Conservation (phyloP, 2,888 invertebrate genomes). For the Chesias legatella region DNA sequence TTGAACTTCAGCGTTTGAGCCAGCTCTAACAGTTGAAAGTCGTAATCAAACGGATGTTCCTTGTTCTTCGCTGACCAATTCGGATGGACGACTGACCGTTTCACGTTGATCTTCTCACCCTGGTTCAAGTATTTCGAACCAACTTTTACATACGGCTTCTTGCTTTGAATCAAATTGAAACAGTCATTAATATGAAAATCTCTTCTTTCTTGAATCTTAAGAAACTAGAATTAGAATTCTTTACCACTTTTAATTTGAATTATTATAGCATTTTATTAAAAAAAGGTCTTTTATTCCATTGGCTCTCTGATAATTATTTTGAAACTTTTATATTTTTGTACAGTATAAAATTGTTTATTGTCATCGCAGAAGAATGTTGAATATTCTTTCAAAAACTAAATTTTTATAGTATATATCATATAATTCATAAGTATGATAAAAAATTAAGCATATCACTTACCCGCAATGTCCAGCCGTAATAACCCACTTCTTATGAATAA, state of each 20-base stretch:
- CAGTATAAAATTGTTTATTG: too few relatives aligned
- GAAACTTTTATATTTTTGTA: too few relatives aligned
- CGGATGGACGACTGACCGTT: constrained; percentile 49
- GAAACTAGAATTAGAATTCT: too few relatives aligned
- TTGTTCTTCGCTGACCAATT: constrained; percentile 52
- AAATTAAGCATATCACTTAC: constrained; percentile 45
- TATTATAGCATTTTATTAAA: too few relatives aligned
- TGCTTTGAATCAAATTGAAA: constrained; percentile 41
- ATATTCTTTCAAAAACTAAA: too few relatives aligned
- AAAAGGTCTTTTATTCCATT: too few relatives aligned
- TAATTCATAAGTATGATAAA: too few relatives aligned
- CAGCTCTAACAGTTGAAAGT: constrained; percentile 63
- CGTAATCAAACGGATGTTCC: constrained; percentile 67
- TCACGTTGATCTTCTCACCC: constrained; percentile 47
- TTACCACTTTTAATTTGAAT: too few relatives aligned
- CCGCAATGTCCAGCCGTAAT: constrained; percentile 74
- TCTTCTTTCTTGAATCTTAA: too few relatives aligned
- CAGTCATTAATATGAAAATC: not conserved
- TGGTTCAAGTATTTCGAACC: constrained; percentile 63
- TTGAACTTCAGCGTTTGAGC: constrained; percentile 48
- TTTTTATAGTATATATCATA: too few relatives aligned
- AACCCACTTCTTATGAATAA: constrained; percentile 62
- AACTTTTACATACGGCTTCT: constrained; percentile 56
- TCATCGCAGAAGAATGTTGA: too few relatives aligned
- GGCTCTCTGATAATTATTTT: too few relatives aligned